Base-by-base conservation (phyloP, 92 coral and sea anemone species). In the Palythoa caribaeorum region DNA sequence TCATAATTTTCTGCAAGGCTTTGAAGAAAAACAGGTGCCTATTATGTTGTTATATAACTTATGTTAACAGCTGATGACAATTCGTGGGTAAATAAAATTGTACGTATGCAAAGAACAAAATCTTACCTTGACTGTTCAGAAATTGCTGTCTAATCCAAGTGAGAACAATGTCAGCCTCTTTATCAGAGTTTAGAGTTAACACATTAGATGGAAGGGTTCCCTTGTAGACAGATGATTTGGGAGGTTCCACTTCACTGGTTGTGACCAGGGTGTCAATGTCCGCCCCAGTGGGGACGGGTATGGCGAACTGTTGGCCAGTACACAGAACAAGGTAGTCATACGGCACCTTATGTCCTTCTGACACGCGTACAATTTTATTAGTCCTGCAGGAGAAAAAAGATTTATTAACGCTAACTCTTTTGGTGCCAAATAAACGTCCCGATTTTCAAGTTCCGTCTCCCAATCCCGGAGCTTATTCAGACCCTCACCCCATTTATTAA, bases 271-370 rank as follows among this genome's bases (percentile, higher is more conserved):
- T 97, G 80, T 90, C 85, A 80, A 97, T 96, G 81, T 97, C 98
- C 1, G 99, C 99, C 38, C 96, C 98, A 17, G 95, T 95, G 16
- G 99, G 99, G 55, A 95, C 89, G 17, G 99, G 97, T 66, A 97
- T 76, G 83, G 92, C 94, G 71, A 95, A 95, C 92, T 97, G 99
- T 59, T 97, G 97, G 1, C 99, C 99, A 50, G 98, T 94, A 75
- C 98, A 97, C 70, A 97, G 72, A 38, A 97, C 94, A 50, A 97
- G 96, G 90, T 97, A 97, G 77, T 97, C 99, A 39, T 97, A 97
- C 3, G 98, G 98, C 12, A 97, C 97, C 68, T 87, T 88, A 59
- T 92, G 90, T 3, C 97, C 99, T 44, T 86, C 94, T 8, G 90
- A 89, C 48, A 96, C 94, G 37, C 85, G 88, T 3, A 94, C 90